phyloP scores from a whole-genome alignment of 2,888 invertebrate species.

The Sphaerophoria rueppellii region DNA sequence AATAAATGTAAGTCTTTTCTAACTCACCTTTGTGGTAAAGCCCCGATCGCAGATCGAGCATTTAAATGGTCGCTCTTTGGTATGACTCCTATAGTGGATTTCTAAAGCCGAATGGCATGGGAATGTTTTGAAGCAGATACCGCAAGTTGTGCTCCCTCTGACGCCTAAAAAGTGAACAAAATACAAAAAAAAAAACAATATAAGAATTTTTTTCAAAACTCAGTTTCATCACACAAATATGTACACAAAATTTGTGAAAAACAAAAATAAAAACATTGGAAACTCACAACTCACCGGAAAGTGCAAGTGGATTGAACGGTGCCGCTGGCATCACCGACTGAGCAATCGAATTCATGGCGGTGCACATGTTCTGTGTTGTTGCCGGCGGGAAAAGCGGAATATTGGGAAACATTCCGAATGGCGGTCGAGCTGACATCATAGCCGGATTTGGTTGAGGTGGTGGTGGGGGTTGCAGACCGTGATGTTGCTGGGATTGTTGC shows the following conservation, averaged over 20 bases:
- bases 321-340: constrained; percentile 91
- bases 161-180: constrained; percentile 84
- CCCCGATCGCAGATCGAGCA: constrained; percentile 98
- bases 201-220: neutral
- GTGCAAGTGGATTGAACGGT: constrained; percentile 93
- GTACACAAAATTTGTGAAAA: constrained; percentile 40
- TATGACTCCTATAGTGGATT: constrained; percentile 98
- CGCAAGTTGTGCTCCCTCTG: constrained; percentile 95
- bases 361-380: constrained; percentile 88
- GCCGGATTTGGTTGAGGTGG: constrained; percentile 79
- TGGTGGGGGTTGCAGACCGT: constrained; percentile 72
- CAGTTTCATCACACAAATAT: constrained; percentile 39
- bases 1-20: neutral
- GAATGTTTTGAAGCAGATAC: constrained; percentile 99
- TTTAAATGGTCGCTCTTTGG: constrained; percentile 98
- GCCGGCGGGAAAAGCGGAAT: constrained; percentile 82
- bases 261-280: constrained; percentile 67
- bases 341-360: constrained; percentile 91
- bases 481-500: constrained; percentile 75
- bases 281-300: constrained; percentile 84
- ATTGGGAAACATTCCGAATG: constrained; percentile 82
- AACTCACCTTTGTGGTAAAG: constrained; percentile 96
- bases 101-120: constrained; percentile 99
- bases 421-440: constrained; percentile 78
- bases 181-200: constrained; percentile 50